Evolutionary conservation across 2,888 invertebrate species (phyloP), one percentile per base, ranked within the genome.

Genomic region (Drosophila hamatofila): DNA sequence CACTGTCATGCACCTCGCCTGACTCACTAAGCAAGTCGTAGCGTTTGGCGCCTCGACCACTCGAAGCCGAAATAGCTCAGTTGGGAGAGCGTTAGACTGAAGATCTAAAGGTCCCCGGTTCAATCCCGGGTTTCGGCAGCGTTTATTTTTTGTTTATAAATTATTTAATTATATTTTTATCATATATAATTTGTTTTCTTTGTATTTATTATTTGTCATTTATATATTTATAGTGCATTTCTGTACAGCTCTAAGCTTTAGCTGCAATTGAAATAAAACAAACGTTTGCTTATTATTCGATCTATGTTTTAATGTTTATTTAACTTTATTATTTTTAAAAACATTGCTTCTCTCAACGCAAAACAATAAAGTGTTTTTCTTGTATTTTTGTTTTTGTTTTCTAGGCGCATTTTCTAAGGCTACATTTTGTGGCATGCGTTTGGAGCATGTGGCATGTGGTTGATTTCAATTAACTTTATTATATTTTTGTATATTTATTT

Each of bases 21-120:
- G 66, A 67, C 4, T 65, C 55, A 67, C 37, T 33, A 4, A 9
- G 35, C 16, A 12, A 16, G 2, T 14, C 71, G 27, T 51, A 18
- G 30, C 33, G 1, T 48, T 63, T 39, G 6, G 39, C 21, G 27
- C 16, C 0, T 0, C 1, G 1, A 1, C 0, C 1, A 1, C 1
- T 0, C 0, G 0, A 30, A 37, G 94, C 95, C 95, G 95, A 95
- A 95, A 95, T 95, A 95, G 95, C 95, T 95, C 95, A 95, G 95
- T 95, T 95, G 95, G 95, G 95, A 95, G 95, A 95, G 95, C 95
- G 95, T 95, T 95, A 95, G 95, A 95, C 95, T 95, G 95, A 95
- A 95, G 95, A 95, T 95, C 95, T 95, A 95, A 95, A 95, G 94
- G 95, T 95, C 95, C 95, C 95, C 94, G 95, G 95, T 95, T 95